Percentiles rank a stretch among this genome's conserved stretches.
These are phyloP conservation scores for Oryzias sinensis DNA, from an alignment of 2,797 vertebrate species.

Conservation along the genomic window DNA sequence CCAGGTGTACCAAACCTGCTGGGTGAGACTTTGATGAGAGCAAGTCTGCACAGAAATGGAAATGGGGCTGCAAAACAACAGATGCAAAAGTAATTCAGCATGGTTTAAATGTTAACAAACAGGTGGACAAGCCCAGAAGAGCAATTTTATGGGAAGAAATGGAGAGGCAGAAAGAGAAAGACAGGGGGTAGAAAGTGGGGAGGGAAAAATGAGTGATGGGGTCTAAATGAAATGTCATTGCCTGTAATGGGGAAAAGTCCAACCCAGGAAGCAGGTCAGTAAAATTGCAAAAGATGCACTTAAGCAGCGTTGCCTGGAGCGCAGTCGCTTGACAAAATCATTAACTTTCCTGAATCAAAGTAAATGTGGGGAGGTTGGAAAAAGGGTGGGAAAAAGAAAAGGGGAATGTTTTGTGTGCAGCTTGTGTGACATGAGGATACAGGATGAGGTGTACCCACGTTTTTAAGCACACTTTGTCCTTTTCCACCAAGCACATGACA, in stretches of 20 bases:
- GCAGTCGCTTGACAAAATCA: constrained; percentile 69
- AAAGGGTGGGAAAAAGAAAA: constrained; percentile 11
- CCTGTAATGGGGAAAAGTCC: constrained; percentile 75
- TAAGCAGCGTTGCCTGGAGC: constrained; percentile 72
- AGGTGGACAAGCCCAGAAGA: not conserved
- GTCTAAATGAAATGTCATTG: constrained; percentile 81
- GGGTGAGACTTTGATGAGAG: too few relatives aligned
- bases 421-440: constrained; percentile 7
- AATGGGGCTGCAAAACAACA: not conserved
- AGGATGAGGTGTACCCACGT: constrained; percentile 16
- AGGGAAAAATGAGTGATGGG: constrained; percentile 74
- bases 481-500: constrained; percentile 17
- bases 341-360: constrained; percentile 66
- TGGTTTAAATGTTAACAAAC: not conserved
- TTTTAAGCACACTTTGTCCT: constrained; percentile 8
- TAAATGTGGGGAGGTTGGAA: constrained; percentile 26
- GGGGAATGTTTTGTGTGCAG: constrained; percentile 3
- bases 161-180: not conserved
- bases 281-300: constrained; percentile 79
- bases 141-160: not conserved
- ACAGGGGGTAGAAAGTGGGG: not conserved
- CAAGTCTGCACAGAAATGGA: not conserved
- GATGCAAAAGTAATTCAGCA: not conserved
- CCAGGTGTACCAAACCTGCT: too few relatives aligned
- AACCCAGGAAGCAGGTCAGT: constrained; percentile 75